These are phyloP conservation scores for Cryptus viduatorius DNA, from an alignment of 2,888 invertebrate species.

Conservation along the genomic window DNA sequence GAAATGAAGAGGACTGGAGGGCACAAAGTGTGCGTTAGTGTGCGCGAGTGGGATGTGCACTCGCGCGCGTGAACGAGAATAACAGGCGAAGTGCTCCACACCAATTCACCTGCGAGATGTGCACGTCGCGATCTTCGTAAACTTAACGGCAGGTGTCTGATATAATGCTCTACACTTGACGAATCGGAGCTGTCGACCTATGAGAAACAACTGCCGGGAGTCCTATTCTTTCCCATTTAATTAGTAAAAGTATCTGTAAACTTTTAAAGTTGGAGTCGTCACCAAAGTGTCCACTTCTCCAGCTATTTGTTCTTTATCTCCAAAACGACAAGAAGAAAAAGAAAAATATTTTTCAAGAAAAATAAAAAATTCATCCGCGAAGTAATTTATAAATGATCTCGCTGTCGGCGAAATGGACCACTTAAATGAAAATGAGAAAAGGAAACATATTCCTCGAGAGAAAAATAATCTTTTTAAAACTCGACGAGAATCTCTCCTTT, in stretches of 20 bases:
- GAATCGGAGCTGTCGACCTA: conserved; percentile 38
- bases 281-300: neutral
- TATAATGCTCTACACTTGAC: conserved; percentile 52
- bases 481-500: too few species aligned
- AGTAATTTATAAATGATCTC: neutral
- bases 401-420: neutral
- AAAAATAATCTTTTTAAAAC: too few species aligned
- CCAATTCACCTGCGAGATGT: conserved; percentile 16
- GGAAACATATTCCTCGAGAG: too few species aligned
- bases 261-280: neutral
- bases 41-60: conserved; percentile 16
- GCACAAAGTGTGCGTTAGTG: neutral
- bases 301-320: neutral
- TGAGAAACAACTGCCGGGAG: conserved; percentile 2
- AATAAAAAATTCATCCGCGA: neutral
- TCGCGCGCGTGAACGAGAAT: conserved; percentile 23
- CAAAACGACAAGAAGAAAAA: neutral
- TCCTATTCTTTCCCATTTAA: neutral
- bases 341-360: neutral
- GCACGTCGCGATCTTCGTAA: conserved; percentile 48
- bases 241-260: neutral
- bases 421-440: too few species aligned
- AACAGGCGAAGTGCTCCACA: conserved; percentile 41
- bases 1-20: conserved; percentile 30
- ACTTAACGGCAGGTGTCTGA: conserved; percentile 65